Evolutionary conservation across 2,888 invertebrate genomes (phyloP).

Genomic region (Andrena praecox): DNA sequence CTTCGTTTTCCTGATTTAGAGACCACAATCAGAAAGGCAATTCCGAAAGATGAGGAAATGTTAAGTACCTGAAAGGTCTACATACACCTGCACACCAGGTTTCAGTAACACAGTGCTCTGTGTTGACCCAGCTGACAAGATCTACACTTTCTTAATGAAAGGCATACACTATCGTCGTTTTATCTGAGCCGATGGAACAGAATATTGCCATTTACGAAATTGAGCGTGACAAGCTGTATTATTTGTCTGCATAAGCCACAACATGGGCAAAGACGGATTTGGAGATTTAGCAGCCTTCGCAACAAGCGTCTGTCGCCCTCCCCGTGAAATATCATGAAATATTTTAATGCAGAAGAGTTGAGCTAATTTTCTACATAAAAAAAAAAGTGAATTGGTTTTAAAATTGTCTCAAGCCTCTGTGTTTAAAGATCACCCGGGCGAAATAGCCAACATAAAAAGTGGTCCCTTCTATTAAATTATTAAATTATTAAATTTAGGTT

Average conservation of each 20-base stretch:
- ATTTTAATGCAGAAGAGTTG: no score
- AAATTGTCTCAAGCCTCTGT: no score
- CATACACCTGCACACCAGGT: not conserved
- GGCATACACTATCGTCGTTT: not conserved
- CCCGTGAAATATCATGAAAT: no score
- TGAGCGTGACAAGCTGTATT: not conserved
- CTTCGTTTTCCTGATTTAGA: slow-evolving; percentile 1
- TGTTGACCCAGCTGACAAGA: slow-evolving; percentile 48
- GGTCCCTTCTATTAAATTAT: no score
- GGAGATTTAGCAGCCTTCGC: not conserved
- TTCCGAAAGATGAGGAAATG: not conserved
- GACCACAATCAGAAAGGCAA: not conserved
- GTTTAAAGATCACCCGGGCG: no score
- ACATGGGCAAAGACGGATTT: not conserved
- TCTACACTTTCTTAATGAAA: slow-evolving; percentile 11
- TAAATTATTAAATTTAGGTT: no score
- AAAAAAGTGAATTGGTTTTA: no score
- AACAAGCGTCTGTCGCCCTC: no score
- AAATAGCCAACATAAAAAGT: no score
- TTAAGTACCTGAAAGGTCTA: not conserved
- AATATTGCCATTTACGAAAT: slow-evolving; percentile 9
- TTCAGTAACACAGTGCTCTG: not conserved
- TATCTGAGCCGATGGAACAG: slow-evolving; percentile 5
- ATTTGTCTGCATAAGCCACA: not conserved
- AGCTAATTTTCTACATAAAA: no score